Conservation (phyloP, 2,888 invertebrate genomes). For the Hermodice carunculata region DNA sequence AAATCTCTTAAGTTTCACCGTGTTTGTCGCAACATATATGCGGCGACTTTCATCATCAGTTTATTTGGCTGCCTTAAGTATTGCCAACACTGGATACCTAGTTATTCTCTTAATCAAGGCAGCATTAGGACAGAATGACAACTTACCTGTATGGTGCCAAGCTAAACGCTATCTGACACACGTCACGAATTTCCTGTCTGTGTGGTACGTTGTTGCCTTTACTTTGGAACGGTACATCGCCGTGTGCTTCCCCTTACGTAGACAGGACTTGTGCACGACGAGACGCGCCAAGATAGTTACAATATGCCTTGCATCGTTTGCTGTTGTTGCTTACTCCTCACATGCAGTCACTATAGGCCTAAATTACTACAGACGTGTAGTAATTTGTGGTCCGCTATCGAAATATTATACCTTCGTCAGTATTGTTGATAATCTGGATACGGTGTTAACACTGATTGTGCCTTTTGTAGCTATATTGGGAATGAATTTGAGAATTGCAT, state of each 20-base stretch:
- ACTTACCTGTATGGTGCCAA: slow-evolving; percentile 29
- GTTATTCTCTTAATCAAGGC: slow-evolving; percentile 24
- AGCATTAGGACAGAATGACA: slow-evolving; percentile 16
- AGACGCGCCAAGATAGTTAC: slow-evolving; percentile 60
- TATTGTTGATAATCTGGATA: slow-evolving; percentile 28
- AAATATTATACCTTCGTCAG: slow-evolving; percentile 17
- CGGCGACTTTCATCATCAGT: slow-evolving; percentile 78
- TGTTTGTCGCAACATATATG: slow-evolving; percentile 82
- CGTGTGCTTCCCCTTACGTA: slow-evolving; percentile 28
- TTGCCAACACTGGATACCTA: slow-evolving; percentile 26
- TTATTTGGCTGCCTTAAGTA: slow-evolving; percentile 28
- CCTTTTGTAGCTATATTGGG: slow-evolving; percentile 31
- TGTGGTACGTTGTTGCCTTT: slow-evolving; percentile 41
- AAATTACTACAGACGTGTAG: not conserved
- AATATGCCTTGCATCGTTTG: slow-evolving; percentile 47
- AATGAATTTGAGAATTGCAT: slow-evolving; percentile 31
- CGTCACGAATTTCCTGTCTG: slow-evolving; percentile 35
- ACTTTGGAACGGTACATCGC: slow-evolving; percentile 38
- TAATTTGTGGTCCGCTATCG: slow-evolving; percentile 27
- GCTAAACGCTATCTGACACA: slow-evolving; percentile 34
- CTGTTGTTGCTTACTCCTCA: slow-evolving; percentile 55
- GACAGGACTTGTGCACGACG: slow-evolving; percentile 52
- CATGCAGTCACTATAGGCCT: slow-evolving; percentile 45
- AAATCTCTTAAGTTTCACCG: slow-evolving; percentile 74
- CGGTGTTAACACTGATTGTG: slow-evolving; percentile 30